Evolutionary conservation across 1,140 invertebrate genomes (phyloP), one percentile per base, ranked within the genome.

Genomic region (Mamestra configurata): DNA sequence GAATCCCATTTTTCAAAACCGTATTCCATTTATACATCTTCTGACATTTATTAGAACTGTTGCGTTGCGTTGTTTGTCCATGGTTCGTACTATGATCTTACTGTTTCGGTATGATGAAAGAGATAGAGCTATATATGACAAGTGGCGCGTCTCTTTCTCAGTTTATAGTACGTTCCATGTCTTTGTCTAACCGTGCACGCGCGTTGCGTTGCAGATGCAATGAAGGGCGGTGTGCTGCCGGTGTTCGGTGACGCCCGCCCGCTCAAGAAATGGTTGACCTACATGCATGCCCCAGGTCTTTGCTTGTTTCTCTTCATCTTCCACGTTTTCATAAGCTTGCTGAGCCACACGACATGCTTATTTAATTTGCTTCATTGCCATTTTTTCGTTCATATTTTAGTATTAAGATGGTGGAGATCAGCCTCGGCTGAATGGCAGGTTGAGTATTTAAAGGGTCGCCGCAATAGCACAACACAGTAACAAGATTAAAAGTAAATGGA

Each of bases 261-360:
- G 85, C 81, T 92, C 89, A 94, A 93, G 92, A 94, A 94, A 83
- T 94, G 93, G 92, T 91, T 94, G 84, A 94, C 93, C 86, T 94
- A 93, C 92, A 90, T 94, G 93, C 93, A 94, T 94, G 93, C 89
- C 46, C 88, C 92, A 94, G 93, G 93, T 94, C 92, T 89, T 86
- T 82, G 91, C 92, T 92, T 92, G 68, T 92, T 86, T 86, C 59
- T 89, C 84, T 88, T 86, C 88, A 90, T 83, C 79, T 73, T 77
- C 15, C 64, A 64, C 59, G 43, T 49, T 31, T 35, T n/a, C 57
- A 61, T 31, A 27, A 15, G 64, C 64, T 68, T 68, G 64, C 64
- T 13, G 24, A 68, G 43, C 22, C 64, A 46, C 64, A 13, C 4
- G 5, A 27, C 24, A 24, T 18, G 64, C 64, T 68, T 68, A 46